Evolutionary conservation across 2,888 invertebrate species (phyloP).

Genomic region (Cotesia congregata): DNA sequence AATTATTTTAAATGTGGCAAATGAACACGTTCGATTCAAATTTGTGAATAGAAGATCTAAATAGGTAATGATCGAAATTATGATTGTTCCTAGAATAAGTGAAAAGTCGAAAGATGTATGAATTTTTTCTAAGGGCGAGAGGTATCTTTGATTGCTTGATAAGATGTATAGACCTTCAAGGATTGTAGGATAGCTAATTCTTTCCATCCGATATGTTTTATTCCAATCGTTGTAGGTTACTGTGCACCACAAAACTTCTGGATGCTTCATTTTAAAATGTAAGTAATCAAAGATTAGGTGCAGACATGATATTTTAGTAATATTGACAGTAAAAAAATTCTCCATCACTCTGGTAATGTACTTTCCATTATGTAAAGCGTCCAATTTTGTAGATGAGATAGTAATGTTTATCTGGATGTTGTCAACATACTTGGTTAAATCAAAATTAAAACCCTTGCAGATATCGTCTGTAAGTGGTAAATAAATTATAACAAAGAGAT

Average conservation of each 20-base stretch:
- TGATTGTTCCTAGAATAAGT: not conserved
- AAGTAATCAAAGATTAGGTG: not conserved
- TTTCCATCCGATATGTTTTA: too few relatives aligned
- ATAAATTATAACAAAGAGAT: too few relatives aligned
- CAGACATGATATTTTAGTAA: too few relatives aligned
- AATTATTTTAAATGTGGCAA: conserved; percentile 8
- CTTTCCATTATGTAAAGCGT: too few relatives aligned
- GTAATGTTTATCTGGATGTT: not conserved
- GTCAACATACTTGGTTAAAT: not conserved
- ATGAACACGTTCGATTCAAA: not conserved
- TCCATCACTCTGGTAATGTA: too few relatives aligned
- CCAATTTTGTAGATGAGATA: too few relatives aligned
- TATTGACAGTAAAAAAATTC: too few relatives aligned
- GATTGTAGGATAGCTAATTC: not conserved
- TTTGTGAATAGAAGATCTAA: not conserved
- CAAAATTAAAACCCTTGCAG: conserved; percentile 7
- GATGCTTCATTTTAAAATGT: too few relatives aligned
- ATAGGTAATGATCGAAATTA: not conserved
- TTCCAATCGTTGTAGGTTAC: too few relatives aligned
- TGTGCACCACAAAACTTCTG: too few relatives aligned
- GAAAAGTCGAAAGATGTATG: not conserved
- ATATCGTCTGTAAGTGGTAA: not conserved
- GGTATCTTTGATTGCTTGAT: not conserved
- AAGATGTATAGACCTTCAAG: not conserved
- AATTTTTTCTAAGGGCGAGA: conserved; percentile 16